Base-by-base conservation (phyloP, 2,888 invertebrate species). In the Selenia dentaria region DNA sequence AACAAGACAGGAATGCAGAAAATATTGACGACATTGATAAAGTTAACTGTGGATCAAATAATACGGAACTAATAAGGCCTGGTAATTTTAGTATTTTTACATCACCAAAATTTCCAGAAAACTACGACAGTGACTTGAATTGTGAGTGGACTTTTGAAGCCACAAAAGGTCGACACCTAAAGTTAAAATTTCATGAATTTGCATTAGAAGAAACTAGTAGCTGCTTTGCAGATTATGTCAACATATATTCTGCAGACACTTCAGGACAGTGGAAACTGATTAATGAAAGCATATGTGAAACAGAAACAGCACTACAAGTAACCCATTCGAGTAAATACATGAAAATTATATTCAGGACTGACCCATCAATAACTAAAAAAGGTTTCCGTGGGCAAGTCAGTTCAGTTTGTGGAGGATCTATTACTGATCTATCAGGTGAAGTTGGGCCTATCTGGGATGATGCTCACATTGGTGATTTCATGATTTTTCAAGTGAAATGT, bases 31-130 rank as follows among this genome's bases (percentile, higher is more conserved):
- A 16, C 4, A 16, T 3, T 4, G 36, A 25, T 3, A 42, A 54
- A 43, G 60, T 70, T 8, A 89, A 83, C 47, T 90, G 90, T 62
- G 90, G 89, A 11, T 62, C 54, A 3, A 88, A 87, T 59, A 34
- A 60, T 12, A 87, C 79, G n/a, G 39, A 68, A 49, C 20, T 64
- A 0, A 38, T 91, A 38, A 27, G 44, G 34, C 59, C 75, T 9
- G 74, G 71, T 3, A 35, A 41, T 6, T 40, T 25, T 0, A 40
- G 53, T 2, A 67, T 64, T 2, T 74, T 97, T 6, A 80, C 71
- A 0, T 96, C 97, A 2, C 97, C 97, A 0, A 95, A 96, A 34
- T 97, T 93, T 82, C 96, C 96, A 0, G 8, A 85, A 33, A 92
- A 93, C 0, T 97, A 97, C 70, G 87, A 60, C 0, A 43, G 76